phyloP scores from a whole-genome alignment of 2,113 vertebrate species.

The Athene noctua region DNA sequence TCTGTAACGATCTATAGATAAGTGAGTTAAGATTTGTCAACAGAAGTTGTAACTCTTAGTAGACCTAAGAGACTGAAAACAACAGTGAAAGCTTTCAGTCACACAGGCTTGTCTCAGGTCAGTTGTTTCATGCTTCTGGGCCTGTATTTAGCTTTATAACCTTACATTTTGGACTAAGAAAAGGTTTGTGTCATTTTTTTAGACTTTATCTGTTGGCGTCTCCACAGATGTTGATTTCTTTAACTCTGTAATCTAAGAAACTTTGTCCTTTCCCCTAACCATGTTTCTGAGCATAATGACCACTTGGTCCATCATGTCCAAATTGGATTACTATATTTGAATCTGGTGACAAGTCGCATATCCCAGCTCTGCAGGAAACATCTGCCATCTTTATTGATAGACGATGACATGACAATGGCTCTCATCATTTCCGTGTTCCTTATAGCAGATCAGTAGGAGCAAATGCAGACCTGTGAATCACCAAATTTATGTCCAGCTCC shows the following conservation, averaged over 20 bases:
- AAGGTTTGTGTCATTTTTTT: not conserved
- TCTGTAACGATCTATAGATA: not conserved
- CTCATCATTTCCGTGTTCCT: not conserved
- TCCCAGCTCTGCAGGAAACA: not conserved
- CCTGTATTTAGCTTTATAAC: not conserved
- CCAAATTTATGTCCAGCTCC: not conserved
- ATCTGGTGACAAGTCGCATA: not conserved
- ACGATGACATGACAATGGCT: not conserved
- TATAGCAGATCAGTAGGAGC: not conserved
- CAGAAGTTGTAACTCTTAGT: not conserved
- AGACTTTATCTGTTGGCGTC: not conserved
- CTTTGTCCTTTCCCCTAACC: not conserved
- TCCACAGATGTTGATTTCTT: not conserved
- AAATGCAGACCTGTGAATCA: not conserved
- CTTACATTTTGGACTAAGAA: not conserved
- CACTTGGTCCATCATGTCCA: not conserved
- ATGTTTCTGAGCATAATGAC: not conserved
- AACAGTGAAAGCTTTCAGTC: not conserved
- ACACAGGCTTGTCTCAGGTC: not conserved
- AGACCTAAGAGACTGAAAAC: not conserved
- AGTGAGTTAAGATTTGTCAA: not conserved
- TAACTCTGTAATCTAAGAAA: not conserved
- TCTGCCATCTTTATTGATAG: not conserved
- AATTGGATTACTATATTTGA: not conserved
- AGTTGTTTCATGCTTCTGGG: not conserved